Percentiles rank a stretch among this genome's conserved stretches.
phyloP scores from a whole-genome alignment of 1,140 invertebrate species.

The Drosophila truncata region DNA sequence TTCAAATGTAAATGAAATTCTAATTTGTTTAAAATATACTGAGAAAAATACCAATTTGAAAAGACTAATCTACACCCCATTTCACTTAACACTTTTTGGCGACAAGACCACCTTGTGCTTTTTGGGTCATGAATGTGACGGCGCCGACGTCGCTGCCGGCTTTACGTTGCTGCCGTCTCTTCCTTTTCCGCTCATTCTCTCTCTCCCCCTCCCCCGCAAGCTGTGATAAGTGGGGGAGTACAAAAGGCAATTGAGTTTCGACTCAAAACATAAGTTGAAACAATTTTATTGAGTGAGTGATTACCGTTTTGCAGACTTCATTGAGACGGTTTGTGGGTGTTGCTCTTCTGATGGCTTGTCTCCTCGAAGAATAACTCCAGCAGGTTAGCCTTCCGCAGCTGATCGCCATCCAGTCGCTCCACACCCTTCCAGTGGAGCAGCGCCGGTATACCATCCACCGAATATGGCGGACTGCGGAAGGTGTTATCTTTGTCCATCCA shows the following conservation, averaged over 20 bases:
- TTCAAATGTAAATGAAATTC: too few relatives aligned
- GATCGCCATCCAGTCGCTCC: slow-evolving; percentile 61
- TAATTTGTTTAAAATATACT: not conserved
- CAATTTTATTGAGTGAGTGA: slow-evolving; percentile 23
- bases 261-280: slow-evolving; percentile 11
- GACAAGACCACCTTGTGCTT: slow-evolving; percentile 3
- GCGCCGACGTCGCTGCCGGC: slow-evolving; percentile 27
- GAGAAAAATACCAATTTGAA: not conserved
- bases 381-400: slow-evolving; percentile 43
- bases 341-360: slow-evolving; percentile 18
- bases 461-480: slow-evolving; percentile 44
- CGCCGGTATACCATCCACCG: slow-evolving; percentile 41
- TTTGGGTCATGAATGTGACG: not conserved
- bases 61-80: not conserved
- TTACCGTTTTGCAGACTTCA: not conserved
- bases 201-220: not conserved
- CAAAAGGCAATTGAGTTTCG: slow-evolving; percentile 5
- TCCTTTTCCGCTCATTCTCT: slow-evolving; percentile 3
- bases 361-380: slow-evolving; percentile 65
- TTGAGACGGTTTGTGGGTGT: not conserved
- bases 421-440: slow-evolving; percentile 56
- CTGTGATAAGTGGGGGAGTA: slow-evolving; percentile 3
- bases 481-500: slow-evolving; percentile 54
- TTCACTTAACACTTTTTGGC: not conserved
- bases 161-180: not conserved